Percentiles rank a stretch among this genome's conserved stretches.
phyloP scores from a whole-genome alignment of 2,888 invertebrate species.

The Chrysotoxum bicinctum region DNA sequence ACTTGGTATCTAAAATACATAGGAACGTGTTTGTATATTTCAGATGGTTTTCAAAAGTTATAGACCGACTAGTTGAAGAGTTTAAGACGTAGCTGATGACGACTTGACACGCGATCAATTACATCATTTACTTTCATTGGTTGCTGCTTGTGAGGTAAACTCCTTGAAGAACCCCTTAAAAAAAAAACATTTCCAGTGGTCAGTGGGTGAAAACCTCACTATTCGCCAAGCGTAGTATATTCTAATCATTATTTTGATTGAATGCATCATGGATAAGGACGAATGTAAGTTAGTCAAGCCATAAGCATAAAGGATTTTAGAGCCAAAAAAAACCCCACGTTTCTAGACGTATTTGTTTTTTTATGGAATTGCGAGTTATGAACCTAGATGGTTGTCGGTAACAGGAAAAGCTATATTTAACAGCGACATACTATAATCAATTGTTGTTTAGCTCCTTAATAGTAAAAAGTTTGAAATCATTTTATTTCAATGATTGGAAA shows the following conservation, averaged over 20 bases:
- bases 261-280: constrained; percentile 50
- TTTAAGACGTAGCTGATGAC: constrained; percentile 64
- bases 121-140: constrained; percentile 63
- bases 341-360: background rate
- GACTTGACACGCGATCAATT: constrained; percentile 67
- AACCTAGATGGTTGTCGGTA: constrained; percentile 9
- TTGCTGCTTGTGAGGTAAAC: background rate
- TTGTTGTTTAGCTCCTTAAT: constrained; percentile 51
- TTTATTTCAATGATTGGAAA: constrained; percentile 66
- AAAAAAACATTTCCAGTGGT: background rate
- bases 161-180: constrained; percentile 16
- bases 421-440: constrained; percentile 46
- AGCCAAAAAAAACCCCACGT: background rate
- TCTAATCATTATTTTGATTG: constrained; percentile 54
- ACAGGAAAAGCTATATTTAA: constrained; percentile 23
- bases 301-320: background rate
- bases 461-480: constrained; percentile 67
- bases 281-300: constrained; percentile 5
- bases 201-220: background rate
- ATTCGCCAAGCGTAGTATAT: background rate
- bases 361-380: constrained; percentile 11
- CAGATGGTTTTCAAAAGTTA: constrained; percentile 8
- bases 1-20: background rate
- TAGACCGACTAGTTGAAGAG: constrained; percentile 55
- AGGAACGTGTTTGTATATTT: background rate